These are phyloP conservation scores for Catostylus mosaicus DNA, from an alignment of 30 jellyfish, hydroid and myxozoan species.

Conservation along the genomic window DNA sequence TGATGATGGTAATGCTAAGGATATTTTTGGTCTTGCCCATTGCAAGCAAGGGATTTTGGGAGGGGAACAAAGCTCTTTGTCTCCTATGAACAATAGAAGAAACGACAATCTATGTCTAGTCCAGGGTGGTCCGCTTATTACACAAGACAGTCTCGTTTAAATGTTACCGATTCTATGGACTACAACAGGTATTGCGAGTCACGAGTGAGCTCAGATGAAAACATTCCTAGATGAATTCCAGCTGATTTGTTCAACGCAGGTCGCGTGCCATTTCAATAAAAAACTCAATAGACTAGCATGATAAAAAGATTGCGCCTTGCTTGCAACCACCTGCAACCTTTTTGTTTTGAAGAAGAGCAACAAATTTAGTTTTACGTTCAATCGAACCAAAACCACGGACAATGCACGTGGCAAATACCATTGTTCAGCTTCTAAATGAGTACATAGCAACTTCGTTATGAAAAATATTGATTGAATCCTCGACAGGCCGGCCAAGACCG, in stretches of 20 bases:
- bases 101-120: no score
- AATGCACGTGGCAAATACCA: constrained; percentile 14
- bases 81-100: no score
- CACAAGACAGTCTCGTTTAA: neutral
- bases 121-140: neutral
- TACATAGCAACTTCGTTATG: no score
- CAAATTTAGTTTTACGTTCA: neutral
- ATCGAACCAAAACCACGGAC: neutral
- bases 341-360: neutral
- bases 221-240: neutral
- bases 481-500: no score
- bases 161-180: neutral
- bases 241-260: neutral
- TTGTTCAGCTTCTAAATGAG: no score
- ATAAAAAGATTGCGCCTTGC: neutral
- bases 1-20: no score
- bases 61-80: no score
- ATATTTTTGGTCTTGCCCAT: no score
- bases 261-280: neutral
- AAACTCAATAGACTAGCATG: neutral
- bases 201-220: neutral
- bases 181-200: neutral
- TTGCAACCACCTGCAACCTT: neutral
- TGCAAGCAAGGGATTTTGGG: no score
- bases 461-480: no score